Percentiles rank a stretch among this genome's conserved stretches.
Evolutionary conservation across 2,888 invertebrate species (phyloP).

Genomic region (Perithous albicinctus): DNA sequence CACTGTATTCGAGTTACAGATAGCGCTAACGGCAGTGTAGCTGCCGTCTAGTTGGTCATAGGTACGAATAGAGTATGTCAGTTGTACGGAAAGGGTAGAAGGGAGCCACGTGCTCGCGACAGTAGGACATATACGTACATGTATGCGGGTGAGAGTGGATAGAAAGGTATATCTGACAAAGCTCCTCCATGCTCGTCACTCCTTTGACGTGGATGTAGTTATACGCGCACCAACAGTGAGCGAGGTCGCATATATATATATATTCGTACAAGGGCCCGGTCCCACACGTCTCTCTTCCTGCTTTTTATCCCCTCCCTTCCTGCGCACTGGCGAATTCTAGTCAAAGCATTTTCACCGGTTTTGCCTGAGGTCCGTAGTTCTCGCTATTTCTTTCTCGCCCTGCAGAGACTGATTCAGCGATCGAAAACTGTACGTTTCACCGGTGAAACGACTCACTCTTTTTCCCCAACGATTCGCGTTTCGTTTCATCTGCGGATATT

Average conservation of each 20-base stretch:
- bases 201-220: slow-evolving; percentile 71
- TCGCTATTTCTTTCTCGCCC: slow-evolving; percentile 17
- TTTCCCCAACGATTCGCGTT: no score
- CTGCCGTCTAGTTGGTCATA: background rate
- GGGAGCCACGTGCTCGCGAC: slow-evolving; percentile 43
- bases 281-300: slow-evolving; percentile 31
- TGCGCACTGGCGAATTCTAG: slow-evolving; percentile 27
- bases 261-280: slow-evolving; percentile 30
- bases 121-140: slow-evolving; percentile 52
- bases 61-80: background rate
- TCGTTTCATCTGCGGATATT: no score
- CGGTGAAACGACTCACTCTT: no score
- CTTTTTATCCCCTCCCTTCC: slow-evolving; percentile 14
- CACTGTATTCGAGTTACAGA: slow-evolving; percentile 45
- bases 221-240: background rate
- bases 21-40: slow-evolving; percentile 10
- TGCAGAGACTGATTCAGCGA: no score
- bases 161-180: slow-evolving; percentile 73
- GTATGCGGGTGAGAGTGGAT: slow-evolving; percentile 73
- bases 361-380: background rate
- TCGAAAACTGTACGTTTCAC: no score
- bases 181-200: slow-evolving; percentile 73
- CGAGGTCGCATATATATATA: slow-evolving; percentile 28
- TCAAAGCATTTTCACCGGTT: slow-evolving; percentile 54
- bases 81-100: slow-evolving; percentile 32